Evolutionary conservation across 2,113 vertebrate genomes (phyloP).

Genomic region (Fulica atra): DNA sequence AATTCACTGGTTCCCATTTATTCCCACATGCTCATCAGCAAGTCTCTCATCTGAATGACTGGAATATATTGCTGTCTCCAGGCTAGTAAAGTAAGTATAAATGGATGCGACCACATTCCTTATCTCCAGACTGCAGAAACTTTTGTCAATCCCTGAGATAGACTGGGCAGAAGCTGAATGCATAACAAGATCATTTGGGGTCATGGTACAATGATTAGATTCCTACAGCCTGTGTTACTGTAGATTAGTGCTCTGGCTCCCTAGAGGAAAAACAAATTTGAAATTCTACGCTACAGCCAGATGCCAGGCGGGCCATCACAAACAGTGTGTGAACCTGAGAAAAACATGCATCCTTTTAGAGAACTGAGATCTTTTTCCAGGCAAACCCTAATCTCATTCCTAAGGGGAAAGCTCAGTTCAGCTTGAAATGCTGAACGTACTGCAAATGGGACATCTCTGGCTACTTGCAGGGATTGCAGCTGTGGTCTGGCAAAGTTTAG

Average conservation of each 20-base stretch:
- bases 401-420: not conserved
- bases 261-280: conserved; percentile 66
- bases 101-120: conserved; percentile 54
- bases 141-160: conserved; percentile 60
- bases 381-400: not conserved
- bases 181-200: conserved; percentile 64
- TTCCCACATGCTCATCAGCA: conserved; percentile 15
- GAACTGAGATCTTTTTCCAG: not conserved
- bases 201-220: conserved; percentile 68
- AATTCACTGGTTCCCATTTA: conserved; percentile 14
- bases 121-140: conserved; percentile 70
- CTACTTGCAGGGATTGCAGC: not conserved
- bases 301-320: conserved; percentile 15
- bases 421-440: not conserved
- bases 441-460: not conserved
- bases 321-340: not conserved
- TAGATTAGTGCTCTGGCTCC: conserved; percentile 63
- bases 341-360: not conserved
- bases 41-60: conserved; percentile 49
- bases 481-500: not conserved
- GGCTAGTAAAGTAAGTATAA: conserved; percentile 61
- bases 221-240: conserved; percentile 54
- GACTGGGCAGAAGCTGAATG: conserved; percentile 52
- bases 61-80: conserved; percentile 57
- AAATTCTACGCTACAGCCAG: not conserved